phyloP scores from a whole-genome alignment of 2,888 invertebrate species.

The Prosopocoilus inquinatus region DNA sequence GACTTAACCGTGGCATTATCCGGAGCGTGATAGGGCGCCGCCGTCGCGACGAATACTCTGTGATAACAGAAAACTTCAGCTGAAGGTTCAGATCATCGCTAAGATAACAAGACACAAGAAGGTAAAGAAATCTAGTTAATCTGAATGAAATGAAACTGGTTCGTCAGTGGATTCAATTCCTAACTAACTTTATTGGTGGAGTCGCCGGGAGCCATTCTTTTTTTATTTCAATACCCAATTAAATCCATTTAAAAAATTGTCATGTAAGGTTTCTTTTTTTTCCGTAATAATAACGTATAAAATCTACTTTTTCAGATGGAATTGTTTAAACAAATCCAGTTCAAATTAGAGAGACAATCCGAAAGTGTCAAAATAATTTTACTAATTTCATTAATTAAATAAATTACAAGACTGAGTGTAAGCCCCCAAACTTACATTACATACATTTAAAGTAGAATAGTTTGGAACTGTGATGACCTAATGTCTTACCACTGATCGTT shows the following conservation, averaged over 20 bases:
- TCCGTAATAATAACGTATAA: too few relatives aligned
- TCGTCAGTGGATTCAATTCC: background rate
- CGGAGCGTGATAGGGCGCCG: conserved; percentile 54
- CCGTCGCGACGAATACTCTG: conserved; percentile 52
- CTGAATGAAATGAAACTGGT: background rate
- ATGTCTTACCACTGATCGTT: conserved; percentile 50
- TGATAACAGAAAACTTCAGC: conserved; percentile 20
- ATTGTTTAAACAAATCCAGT: too few relatives aligned
- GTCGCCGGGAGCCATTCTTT: background rate
- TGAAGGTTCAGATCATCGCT: background rate
- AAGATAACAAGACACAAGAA: background rate
- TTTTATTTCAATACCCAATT: background rate
- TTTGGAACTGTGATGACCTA: conserved; percentile 32
- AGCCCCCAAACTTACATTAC: background rate
- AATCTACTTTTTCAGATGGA: too few relatives aligned
- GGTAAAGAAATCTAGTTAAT: background rate
- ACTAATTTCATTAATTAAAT: too few relatives aligned
- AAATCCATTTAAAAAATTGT: background rate
- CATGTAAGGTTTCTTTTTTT: too few relatives aligned
- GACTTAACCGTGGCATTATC: conserved; percentile 54
- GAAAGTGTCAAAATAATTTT: too few relatives aligned
- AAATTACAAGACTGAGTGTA: too few relatives aligned
- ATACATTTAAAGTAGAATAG: background rate
- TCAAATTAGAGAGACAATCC: too few relatives aligned
- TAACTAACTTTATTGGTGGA: background rate